Conservation (phyloP, 2,888 invertebrate species). For the Melieria omissa region DNA sequence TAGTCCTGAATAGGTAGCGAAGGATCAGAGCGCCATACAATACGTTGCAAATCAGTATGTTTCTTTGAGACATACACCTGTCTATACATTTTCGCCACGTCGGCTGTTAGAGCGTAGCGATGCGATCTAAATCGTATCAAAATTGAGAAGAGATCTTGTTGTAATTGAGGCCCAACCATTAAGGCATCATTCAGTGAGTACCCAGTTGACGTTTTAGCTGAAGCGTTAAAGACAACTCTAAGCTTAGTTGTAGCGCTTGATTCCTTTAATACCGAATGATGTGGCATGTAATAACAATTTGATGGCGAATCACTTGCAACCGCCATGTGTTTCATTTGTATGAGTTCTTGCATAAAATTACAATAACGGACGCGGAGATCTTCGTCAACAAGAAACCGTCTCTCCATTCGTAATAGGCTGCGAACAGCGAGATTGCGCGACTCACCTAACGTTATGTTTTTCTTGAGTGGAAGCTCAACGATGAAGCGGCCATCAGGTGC, state of each 20-base stretch:
- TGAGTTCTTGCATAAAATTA: conserved; percentile 16
- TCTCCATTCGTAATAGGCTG: conserved; percentile 10
- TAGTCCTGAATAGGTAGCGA: conserved; percentile 33
- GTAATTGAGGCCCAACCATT: not conserved
- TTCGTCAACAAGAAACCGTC: not conserved
- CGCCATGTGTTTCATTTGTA: conserved; percentile 14
- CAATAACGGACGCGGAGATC: conserved; percentile 5
- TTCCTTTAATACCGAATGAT: not conserved
- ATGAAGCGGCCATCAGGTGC: conserved; percentile 20
- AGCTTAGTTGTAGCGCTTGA: not conserved
- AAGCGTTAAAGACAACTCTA: conserved; percentile 9
- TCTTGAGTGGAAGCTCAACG: conserved; percentile 13
- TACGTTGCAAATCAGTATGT: conserved; percentile 29
- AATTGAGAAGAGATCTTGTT: not conserved
- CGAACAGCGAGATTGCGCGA: not conserved
- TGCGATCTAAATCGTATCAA: conserved; percentile 1
- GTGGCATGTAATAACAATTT: not conserved
- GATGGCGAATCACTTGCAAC: not conserved
- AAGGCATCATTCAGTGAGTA: no score
- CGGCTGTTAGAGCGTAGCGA: not conserved
- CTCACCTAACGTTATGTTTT: not conserved
- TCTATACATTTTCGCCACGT: not conserved
- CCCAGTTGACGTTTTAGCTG: conserved; percentile 1
- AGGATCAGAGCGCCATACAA: conserved; percentile 35
- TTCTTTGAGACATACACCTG: conserved; percentile 4